Evolutionary conservation across 2,888 invertebrate genomes (phyloP), one percentile per base, ranked within the genome.

Genomic region (Catocala fraxini): DNA sequence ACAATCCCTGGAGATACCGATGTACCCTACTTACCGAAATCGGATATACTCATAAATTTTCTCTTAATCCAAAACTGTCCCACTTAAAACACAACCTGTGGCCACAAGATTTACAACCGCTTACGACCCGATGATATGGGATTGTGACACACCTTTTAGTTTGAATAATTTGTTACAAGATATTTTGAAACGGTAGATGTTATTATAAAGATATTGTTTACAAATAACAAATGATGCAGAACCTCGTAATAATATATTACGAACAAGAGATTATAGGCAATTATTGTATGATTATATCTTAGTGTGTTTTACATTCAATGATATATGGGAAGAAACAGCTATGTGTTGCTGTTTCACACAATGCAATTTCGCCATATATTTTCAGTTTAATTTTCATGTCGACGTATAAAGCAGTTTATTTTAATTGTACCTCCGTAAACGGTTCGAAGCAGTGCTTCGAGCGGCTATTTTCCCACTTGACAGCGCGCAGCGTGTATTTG

Each of bases 81-180:
- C 43, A 54, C n/a, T 6, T 13, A 15, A 34, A 25, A 4, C 42
- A 12, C 12, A 49, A 55, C 7, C 15, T 33, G 47, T 59, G 35
- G 63, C 11, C 49, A 48, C 41, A 52, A 5, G 13, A 53, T 48
- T 54, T 61, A 51, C 57, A 33, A 6, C 57, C 65, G 52, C 71
- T 71, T 71, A 74, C 51, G 41, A 33, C 13, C 48, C 6, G 66
- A 65, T 75, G 72, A 70, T 45, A 68, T 48, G 9, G 52, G 49
- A 71, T 65, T 63, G 65, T 63, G 57, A 68, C 57, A 69, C 60
- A 47, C 49, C 46, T 63, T 61, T 66, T 63, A 63, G 59, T 71
- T 69, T 71, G 51, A 77, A 68, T 65, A 69, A 75, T 73, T 73
- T 68, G 64, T 69, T 75, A 69, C 65, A 62, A 65, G 70, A 77